Evolutionary conservation across 1,140 invertebrate genomes (phyloP), one percentile per base, ranked within the genome.

Genomic region (Pteromalus puparum): DNA sequence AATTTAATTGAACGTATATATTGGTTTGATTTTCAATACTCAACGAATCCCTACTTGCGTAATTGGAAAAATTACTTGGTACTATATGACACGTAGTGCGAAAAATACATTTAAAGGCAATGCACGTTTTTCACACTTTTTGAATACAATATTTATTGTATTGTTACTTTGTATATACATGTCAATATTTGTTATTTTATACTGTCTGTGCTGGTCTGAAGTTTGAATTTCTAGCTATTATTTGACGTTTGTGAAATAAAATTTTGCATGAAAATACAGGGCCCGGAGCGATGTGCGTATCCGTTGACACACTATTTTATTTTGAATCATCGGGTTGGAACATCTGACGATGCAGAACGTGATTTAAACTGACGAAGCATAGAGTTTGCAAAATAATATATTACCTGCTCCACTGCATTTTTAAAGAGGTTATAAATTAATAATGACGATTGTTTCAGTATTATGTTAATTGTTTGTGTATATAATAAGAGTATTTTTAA

Each of bases 261-360:
- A 61, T 61, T 61, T 61, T 61, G 18, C 53, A 61, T 61, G 21
- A 21, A 21, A 61, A 61, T 61, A n/a, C 18, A 61, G 18, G 15
- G n/a, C 21, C 18, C 53, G 1, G 53, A 5, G 30, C 68, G 30
- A 21, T 15, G 68, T n/a, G 18, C 26, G 26, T 72, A 34, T 72
- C 12, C 85, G 82, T 84, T 85, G 86, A 80, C 84, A 21, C 86
- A 85, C 81, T 86, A 80, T 85, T 88, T 73, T 77, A 48, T 87
- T 87, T 88, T 87, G 86, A 89, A 87, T 87, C 82, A 86, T 77
- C 80, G 83, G 81, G 68, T 75, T 74, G 87, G 82, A 87, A 88
- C 87, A 84, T 86, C 83, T 80, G 86, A 87, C 86, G 30, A 86
- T 80, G 85, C 86, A 85, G 85, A 89, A 87, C 42, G 67, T 65